A percentile compares a stretch with the other conserved stretches of the same genome.
These are phyloP conservation scores for Clepsis dumicolana DNA, from an alignment of 2,888 invertebrate genomes.

Conservation along the genomic window DNA sequence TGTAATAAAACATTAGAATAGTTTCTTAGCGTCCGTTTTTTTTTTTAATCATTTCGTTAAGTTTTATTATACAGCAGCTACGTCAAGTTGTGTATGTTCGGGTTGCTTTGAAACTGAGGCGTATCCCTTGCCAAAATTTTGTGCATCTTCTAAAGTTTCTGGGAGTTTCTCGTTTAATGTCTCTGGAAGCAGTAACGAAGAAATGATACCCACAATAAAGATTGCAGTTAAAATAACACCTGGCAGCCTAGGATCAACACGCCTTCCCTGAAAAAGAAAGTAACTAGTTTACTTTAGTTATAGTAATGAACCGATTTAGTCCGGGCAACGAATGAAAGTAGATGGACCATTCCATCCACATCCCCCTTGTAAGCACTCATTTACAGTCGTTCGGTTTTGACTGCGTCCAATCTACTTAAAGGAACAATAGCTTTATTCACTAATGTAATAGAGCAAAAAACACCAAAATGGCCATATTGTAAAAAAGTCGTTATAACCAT, in stretches of 20 bases:
- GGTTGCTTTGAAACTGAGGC: constrained; percentile 4
- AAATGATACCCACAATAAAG: constrained; percentile 75
- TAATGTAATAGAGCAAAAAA: too few relatives aligned
- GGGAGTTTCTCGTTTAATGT: constrained; percentile 88
- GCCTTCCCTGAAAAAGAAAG: constrained; percentile 60
- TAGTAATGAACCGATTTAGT: too few relatives aligned
- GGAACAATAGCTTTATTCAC: too few relatives aligned
- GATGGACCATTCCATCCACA: too few relatives aligned
- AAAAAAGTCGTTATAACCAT: too few relatives aligned
- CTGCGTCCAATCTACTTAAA: too few relatives aligned
- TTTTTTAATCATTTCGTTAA: neutral
- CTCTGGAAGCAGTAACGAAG: constrained; percentile 86
- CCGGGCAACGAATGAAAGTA: too few relatives aligned
- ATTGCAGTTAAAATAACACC: constrained; percentile 62
- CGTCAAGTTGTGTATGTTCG: neutral
- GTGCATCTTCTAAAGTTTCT: constrained; percentile 88
- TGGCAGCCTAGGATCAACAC: constrained; percentile 58
- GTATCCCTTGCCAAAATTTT: constrained; percentile 79
- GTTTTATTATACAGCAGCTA: neutral
- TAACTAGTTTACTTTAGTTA: too few relatives aligned
- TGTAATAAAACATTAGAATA: neutral
- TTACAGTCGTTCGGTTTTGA: too few relatives aligned
- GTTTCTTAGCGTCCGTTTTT: neutral
- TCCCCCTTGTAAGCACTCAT: too few relatives aligned
- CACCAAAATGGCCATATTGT: too few relatives aligned